Evolutionary conservation across 2,113 vertebrate species (phyloP), one percentile per base, ranked within the genome.

Genomic region (Brachypteracias leptosomus): DNA sequence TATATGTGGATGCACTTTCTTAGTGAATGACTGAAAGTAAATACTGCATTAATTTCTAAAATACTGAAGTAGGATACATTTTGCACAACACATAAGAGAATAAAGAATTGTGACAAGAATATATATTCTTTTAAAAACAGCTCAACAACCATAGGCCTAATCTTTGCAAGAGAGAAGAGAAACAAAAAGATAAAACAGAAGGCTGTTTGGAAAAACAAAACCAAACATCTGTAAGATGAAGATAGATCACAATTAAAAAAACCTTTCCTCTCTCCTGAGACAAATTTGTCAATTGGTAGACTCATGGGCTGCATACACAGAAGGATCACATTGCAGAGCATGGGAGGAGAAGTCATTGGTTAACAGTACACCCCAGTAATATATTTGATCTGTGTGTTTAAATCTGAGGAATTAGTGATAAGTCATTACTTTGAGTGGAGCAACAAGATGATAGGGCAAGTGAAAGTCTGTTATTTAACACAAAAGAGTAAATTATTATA

Each of bases 1-100:
- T 54, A 65, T 58, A 10, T 65, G 52, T 90, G 67, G 65, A 92
- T 90, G 70, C 51, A 40, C 95, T 93, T 65, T 82, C 66, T 85
- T 79, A 59, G 36, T 13, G 12, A 57, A 55, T 89, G 61, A 74
- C 59, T 92, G 75, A 78, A 94, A 95, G 76, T 81, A 93, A 95
- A 95, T 78, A 61, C 38, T 74, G 44, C 47, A 84, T 93, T 89
- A 55, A 67, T 63, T 90, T 89, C 18, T 16, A 88, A 89, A 91
- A 78, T 46, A 78, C 15, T 81, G 35, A 67, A 93, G n/a, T 59
- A 74, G 8, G 6, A 35, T 71, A 88, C 52, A 42, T 11, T 58
- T 38, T 81, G 33, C 44, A 65, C 33, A 95, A 66, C 42, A 55
- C 52, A 88, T 73, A 42, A 76, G 55, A 55, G 9, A 90, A 59